phyloP scores from a whole-genome alignment of 1,140 invertebrate species.

The Potamilus streckersoni region DNA sequence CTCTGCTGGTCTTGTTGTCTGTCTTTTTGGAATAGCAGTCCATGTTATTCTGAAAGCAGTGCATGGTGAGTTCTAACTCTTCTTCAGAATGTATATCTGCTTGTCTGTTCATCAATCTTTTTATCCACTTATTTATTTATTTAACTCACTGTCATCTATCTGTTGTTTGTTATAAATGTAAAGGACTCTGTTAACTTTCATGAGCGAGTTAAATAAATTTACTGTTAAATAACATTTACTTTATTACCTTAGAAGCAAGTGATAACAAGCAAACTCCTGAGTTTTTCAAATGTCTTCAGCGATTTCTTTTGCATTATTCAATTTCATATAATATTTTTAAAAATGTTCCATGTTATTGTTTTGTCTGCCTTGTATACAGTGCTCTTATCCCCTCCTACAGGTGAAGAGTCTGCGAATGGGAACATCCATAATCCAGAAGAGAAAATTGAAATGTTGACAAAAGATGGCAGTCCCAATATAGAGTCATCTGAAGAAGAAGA shows the following conservation, averaged over 20 bases:
- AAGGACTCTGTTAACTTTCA: background rate
- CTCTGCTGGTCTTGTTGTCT: slow-evolving; percentile 86
- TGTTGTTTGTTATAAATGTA: background rate
- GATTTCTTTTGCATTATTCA: background rate
- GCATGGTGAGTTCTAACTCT: slow-evolving; percentile 43
- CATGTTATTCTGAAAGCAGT: slow-evolving; percentile 85
- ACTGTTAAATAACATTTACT: background rate
- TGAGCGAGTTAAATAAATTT: background rate
- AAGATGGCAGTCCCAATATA: slow-evolving; percentile 34
- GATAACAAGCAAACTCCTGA: background rate
- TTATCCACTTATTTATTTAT: background rate
- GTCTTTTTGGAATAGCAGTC: slow-evolving; percentile 87
- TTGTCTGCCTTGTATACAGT: background rate
- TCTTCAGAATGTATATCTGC: background rate
- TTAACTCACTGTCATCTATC: background rate
- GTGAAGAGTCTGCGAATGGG: slow-evolving; percentile 2
- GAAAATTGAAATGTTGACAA: slow-evolving; percentile 48
- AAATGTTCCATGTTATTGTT: background rate
- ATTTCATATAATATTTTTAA: background rate
- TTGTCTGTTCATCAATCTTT: background rate
- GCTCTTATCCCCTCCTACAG: slow-evolving; percentile 1
- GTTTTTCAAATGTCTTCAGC: background rate
- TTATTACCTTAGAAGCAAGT: no score
- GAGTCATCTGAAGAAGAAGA: slow-evolving; percentile 47
- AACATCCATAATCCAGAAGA: slow-evolving; percentile 21